Evolutionary conservation across 2,797 vertebrate species (phyloP).

Genomic region (Phaenicophaeus curvirostris): DNA sequence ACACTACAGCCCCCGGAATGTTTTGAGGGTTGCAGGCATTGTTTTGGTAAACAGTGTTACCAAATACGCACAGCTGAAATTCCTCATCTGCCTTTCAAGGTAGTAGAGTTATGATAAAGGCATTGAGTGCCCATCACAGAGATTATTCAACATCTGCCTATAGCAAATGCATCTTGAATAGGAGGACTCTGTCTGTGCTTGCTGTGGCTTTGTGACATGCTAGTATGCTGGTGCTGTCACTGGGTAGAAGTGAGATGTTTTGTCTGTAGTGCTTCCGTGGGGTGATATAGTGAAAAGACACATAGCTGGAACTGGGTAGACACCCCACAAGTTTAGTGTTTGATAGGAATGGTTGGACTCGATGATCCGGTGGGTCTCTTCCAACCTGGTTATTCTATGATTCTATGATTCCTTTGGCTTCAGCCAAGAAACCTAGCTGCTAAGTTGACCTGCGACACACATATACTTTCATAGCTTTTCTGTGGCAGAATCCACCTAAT

Average conservation of each 20-base stretch:
- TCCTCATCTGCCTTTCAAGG: not conserved
- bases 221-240: not conserved
- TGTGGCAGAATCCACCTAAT: not conserved
- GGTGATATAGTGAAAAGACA: not conserved
- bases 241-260: not conserved
- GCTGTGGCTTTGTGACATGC: not conserved
- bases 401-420: not conserved
- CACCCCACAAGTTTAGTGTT: not conserved
- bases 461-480: not conserved
- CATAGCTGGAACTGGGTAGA: not conserved
- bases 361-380: too few species aligned
- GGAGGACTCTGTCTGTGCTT: not conserved
- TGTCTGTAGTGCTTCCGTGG: not conserved
- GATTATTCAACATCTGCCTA: not conserved
- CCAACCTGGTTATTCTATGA: too few species aligned
- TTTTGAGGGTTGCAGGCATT: not conserved
- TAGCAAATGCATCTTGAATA: not conserved
- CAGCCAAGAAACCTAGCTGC: not conserved
- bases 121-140: accelerated
- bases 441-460: not conserved
- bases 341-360: too few species aligned
- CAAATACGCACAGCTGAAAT: not conserved
- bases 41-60: not conserved
- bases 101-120: not conserved
- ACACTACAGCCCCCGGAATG: not conserved